A percentile compares a stretch with the other conserved stretches of the same genome.
phyloP scores from a whole-genome alignment of 2,797 vertebrate species.

The Channallabes apus region DNA sequence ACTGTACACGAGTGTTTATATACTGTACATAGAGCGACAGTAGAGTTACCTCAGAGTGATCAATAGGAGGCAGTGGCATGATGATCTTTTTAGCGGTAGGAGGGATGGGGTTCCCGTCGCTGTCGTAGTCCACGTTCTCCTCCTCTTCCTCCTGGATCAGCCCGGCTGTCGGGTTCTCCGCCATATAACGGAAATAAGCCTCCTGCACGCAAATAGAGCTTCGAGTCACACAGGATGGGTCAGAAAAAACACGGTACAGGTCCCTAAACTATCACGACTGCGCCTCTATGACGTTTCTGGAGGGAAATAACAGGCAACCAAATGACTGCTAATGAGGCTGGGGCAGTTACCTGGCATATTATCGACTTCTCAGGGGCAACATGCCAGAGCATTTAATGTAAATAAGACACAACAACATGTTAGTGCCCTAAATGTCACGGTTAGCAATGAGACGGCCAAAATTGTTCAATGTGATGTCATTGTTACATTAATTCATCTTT shows the following conservation, averaged over 20 bases:
- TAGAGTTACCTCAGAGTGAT: slow-evolving; percentile 88
- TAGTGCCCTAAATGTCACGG: neutral
- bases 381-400: neutral
- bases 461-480: neutral
- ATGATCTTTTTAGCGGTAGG: slow-evolving; percentile 92
- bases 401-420: neutral
- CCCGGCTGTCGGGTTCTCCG: slow-evolving; percentile 96
- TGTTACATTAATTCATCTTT: neutral
- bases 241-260: neutral
- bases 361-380: neutral
- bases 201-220: slow-evolving; percentile 85
- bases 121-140: slow-evolving; percentile 95
- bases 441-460: neutral
- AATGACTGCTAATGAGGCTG: neutral
- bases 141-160: slow-evolving; percentile 93
- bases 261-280: neutral
- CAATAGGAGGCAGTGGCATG: slow-evolving; percentile 92
- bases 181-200: slow-evolving; percentile 99
- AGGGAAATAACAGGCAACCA: neutral
- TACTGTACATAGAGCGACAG: neutral
- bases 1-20: too few relatives aligned
- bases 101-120: slow-evolving; percentile 95
- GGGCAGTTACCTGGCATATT: neutral
- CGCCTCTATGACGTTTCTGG: neutral
- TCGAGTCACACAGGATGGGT: slow-evolving; percentile 44